Conservation (phyloP, 2,113 vertebrate species). For the Xyliphius kryptos region DNA sequence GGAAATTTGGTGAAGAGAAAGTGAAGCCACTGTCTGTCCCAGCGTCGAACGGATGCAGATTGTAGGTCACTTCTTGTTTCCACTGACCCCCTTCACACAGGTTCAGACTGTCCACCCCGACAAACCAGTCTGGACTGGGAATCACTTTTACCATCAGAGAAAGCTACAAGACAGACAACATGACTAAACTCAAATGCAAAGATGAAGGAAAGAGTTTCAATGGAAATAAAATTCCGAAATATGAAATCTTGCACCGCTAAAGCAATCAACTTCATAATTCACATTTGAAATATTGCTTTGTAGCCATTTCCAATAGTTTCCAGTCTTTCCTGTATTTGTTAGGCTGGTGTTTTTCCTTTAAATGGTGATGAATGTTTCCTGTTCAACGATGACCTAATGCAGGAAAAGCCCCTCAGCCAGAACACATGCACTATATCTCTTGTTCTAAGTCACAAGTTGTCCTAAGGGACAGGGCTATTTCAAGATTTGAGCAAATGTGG, state of each 20-base stretch:
- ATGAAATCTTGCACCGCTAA: constrained; percentile 7
- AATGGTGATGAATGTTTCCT: constrained; percentile 58
- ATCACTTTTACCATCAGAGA: constrained; percentile 71
- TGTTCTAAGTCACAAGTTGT: constrained; percentile 31
- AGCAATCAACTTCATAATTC: constrained; percentile 33
- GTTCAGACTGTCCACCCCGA: constrained; percentile 63
- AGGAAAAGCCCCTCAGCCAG: constrained; percentile 55
- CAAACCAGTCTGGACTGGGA: constrained; percentile 74
- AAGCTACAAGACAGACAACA: constrained; percentile 50
- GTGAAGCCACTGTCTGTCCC: constrained; percentile 74
- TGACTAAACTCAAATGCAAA: constrained; percentile 9
- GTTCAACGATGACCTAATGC: constrained; percentile 56
- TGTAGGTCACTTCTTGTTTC: constrained; percentile 65
- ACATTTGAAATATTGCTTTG: constrained; percentile 29
- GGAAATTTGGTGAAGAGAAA: constrained; percentile 72
- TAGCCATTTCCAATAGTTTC: constrained; percentile 36
- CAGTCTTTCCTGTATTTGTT: constrained; percentile 48
- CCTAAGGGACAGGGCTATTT: constrained; percentile 21
- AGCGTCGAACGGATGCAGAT: constrained; percentile 67
- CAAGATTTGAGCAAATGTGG: constrained; percentile 21
- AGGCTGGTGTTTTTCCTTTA: constrained; percentile 19
- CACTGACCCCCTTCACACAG: constrained; percentile 63
- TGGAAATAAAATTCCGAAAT: constrained; percentile 15
- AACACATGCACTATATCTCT: constrained; percentile 36
- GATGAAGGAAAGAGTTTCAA: constrained; percentile 8